phyloP scores from a whole-genome alignment of 1,140 invertebrate species.

The Notospermus geniculatus region DNA sequence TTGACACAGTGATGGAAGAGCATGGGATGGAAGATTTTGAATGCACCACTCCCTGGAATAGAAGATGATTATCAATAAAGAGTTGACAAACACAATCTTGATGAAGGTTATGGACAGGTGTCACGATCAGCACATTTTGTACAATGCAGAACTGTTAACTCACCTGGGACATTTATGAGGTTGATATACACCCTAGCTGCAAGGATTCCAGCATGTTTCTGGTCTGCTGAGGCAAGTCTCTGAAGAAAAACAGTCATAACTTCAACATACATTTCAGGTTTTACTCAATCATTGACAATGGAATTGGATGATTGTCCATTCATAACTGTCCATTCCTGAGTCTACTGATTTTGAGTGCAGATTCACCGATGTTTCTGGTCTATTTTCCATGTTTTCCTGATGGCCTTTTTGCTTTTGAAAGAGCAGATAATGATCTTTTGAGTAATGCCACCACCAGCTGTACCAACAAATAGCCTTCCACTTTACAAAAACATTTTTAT shows the following conservation, averaged over 20 bases:
- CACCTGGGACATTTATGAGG: constrained; percentile 45
- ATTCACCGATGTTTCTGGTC: background rate
- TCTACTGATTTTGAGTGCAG: background rate
- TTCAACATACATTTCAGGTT: background rate
- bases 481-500: constrained; percentile 49
- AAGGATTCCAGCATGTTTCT: constrained; percentile 43
- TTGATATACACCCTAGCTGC: constrained; percentile 40
- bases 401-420: background rate
- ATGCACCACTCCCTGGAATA: constrained; percentile 61
- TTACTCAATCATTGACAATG: no score
- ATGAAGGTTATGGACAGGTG: no score
- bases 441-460: background rate
- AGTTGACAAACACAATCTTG: no score
- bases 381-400: background rate
- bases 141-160: no score
- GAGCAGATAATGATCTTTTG: background rate
- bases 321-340: no score
- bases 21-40: constrained; percentile 62
- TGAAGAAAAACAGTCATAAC: constrained; percentile 21
- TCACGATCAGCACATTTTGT: no score
- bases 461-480: background rate
- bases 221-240: constrained; percentile 37
- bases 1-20: constrained; percentile 54
- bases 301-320: no score
- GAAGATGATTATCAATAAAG: no score